Evolutionary conservation across 2,888 invertebrate genomes (phyloP).

Genomic region (Drosophila paracracens): DNA sequence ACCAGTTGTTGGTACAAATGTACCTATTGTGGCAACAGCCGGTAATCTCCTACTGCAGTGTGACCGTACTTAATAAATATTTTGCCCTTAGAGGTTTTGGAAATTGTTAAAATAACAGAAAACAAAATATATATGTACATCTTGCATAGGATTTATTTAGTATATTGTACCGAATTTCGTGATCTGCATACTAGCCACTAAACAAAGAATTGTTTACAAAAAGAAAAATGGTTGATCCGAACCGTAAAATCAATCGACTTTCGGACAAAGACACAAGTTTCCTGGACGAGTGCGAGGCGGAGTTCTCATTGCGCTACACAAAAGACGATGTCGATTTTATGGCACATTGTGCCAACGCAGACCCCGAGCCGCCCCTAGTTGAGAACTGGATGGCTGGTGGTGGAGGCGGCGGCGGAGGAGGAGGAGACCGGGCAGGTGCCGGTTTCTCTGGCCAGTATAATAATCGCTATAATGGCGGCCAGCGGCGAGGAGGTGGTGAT

Average conservation of each 20-base stretch:
- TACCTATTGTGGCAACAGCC: background rate
- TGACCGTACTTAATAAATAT: background rate
- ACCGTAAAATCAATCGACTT: constrained; percentile 85
- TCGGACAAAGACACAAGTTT: constrained; percentile 87
- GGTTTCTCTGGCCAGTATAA: constrained; percentile 44
- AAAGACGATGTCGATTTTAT: constrained; percentile 88
- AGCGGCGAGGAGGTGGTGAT: constrained; percentile 51
- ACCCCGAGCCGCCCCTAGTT: constrained; percentile 87
- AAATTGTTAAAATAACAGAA: background rate
- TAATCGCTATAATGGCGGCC: constrained; percentile 60
- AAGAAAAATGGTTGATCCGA: constrained; percentile 84
- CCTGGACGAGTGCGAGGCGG: constrained; percentile 87
- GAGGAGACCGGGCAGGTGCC: constrained; percentile 4
- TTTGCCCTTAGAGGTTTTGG: background rate
- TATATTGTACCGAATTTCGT: background rate
- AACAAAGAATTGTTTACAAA: background rate
- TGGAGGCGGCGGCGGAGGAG: constrained; percentile 40
- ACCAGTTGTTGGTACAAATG: background rate
- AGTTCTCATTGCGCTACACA: constrained; percentile 88
- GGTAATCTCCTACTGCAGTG: background rate
- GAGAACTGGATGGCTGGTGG: constrained; percentile 86
- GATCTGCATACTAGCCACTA: constrained; percentile 5
- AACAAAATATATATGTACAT: no score
- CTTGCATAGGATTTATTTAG: background rate
- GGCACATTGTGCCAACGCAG: constrained; percentile 83